A percentile compares a stretch with the other conserved stretches of the same genome.
These are phyloP conservation scores for Hedychridium roseum DNA, from an alignment of 2,888 invertebrate genomes.

Conservation along the genomic window DNA sequence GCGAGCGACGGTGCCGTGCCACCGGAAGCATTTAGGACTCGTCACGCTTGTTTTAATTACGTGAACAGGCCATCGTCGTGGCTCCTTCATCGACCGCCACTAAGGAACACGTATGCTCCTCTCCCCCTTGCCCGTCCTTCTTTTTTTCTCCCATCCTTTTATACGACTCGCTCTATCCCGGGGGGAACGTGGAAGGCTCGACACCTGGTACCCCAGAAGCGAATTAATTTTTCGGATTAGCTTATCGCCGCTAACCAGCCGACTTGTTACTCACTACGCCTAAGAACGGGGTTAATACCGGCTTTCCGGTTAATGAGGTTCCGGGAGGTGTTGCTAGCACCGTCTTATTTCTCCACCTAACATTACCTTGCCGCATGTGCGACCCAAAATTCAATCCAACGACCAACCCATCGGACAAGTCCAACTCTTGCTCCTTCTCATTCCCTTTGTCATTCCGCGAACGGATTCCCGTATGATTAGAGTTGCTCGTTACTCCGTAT, in stretches of 20 bases:
- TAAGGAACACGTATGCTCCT: neutral
- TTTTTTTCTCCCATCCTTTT: constrained; percentile 9
- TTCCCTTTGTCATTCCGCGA: no score
- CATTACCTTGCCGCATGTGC: no score
- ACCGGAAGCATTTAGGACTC: constrained; percentile 58
- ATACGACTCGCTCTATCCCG: constrained; percentile 13
- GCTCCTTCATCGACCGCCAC: neutral
- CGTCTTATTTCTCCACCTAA: no score
- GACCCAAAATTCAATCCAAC: no score
- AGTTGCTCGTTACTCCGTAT: no score
- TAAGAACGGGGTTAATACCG: constrained; percentile 51
- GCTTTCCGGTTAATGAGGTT: constrained; percentile 52
- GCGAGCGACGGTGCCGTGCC: constrained; percentile 22
- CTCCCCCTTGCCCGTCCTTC: constrained; percentile 9
- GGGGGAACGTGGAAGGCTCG: constrained; percentile 39
- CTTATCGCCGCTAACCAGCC: constrained; percentile 49
- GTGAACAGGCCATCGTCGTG: constrained; percentile 21
- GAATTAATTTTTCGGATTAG: constrained; percentile 63
- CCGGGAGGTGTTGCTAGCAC: no score
- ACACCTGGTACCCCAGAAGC: constrained; percentile 53
- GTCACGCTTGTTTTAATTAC: constrained; percentile 60
- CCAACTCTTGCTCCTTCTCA: no score
- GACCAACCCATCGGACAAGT: no score
- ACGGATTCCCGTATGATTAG: no score
- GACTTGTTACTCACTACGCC: constrained; percentile 42